Evolutionary conservation across 2,113 vertebrate genomes (phyloP), one percentile per base, ranked within the genome.

Genomic region (Tiliqua scincoides): DNA sequence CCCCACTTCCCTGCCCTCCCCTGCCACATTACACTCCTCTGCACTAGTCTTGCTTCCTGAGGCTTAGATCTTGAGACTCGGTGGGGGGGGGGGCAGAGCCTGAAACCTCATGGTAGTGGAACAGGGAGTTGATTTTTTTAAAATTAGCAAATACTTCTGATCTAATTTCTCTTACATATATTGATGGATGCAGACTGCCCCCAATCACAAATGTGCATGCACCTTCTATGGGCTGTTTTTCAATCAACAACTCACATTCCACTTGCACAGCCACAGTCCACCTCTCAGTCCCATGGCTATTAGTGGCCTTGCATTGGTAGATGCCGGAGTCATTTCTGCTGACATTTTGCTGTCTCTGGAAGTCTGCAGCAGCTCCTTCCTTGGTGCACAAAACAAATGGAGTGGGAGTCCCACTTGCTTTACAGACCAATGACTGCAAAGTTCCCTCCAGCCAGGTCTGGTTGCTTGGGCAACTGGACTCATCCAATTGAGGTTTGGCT

Each of bases 391-490:
- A 83, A 70, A 95, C 94, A 0, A 43, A 78, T 1, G 95, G 94
- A n/a, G 71, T 82, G 20, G 94, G 93, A 30, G 37, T 90, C 27
- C 94, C 95, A 18, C 86, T 88, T 20, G 95, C 94, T 1, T 48
- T 27, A 3, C 95, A 95, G 83, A 89, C 78, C 74, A 92, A 61
- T 0, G 54, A 77, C 0, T 62, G 87, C 21, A 79, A 35, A 0
- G 91, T 73, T 21, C 95, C 95, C 87, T 95, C 93, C 77, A 95
- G 81, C 95, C 95, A 95, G 0, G 92, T 94, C 86, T 95, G 95
- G 57, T 89, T 88, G 79, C 95, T 91, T 1, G 95, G 95, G 71
- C 95, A 95, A 71, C 89, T 93, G 48, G 85, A 80, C 23, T 95
- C 95, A 52, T 95, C 91, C 93, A 95, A 93, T 32, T 89, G 80